Conservation (phyloP, 2,888 invertebrate species). For the Esperia sulphurella region DNA sequence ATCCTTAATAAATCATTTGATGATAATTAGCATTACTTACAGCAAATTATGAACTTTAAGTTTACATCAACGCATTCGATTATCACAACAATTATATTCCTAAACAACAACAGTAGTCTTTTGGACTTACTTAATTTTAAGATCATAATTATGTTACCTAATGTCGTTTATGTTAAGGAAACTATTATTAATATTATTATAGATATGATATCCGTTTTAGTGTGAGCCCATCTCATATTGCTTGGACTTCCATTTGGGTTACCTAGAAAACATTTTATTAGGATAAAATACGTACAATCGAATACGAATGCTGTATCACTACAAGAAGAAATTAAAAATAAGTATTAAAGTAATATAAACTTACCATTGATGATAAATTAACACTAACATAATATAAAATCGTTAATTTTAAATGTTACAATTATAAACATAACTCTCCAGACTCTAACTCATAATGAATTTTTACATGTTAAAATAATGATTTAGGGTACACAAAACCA, state of each 20-base stretch:
- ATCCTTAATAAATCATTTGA: conserved; percentile 36
- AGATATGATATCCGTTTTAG: conserved; percentile 59
- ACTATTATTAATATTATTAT: conserved; percentile 45
- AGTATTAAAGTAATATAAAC: conserved; percentile 42
- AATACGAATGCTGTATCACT: conserved; percentile 15
- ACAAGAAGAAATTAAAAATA: conserved; percentile 29
- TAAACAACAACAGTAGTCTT: conserved; percentile 69
- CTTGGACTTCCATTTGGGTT: conserved; percentile 76
- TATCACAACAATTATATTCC: conserved; percentile 66
- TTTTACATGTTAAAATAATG: conserved; percentile 12
- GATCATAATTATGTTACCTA: conserved; percentile 3
- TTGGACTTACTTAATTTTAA: conserved; percentile 52
- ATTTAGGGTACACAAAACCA: conserved; percentile 15
- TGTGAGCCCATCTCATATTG: conserved; percentile 61
- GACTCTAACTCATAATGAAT: neutral
- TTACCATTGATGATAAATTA: conserved; percentile 65
- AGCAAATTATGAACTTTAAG: conserved; percentile 32
- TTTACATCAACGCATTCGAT: conserved; percentile 56
- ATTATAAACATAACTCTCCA: conserved; percentile 7
- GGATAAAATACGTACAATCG: conserved; percentile 48
- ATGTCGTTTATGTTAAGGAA: conserved; percentile 6
- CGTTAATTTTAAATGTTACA: conserved; percentile 22
- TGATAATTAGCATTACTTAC: conserved; percentile 31
- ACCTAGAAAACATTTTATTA: conserved; percentile 72
- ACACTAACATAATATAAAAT: conserved; percentile 66